phyloP scores from a whole-genome alignment of 2,888 invertebrate species.

The Eupithecia insigniata region DNA sequence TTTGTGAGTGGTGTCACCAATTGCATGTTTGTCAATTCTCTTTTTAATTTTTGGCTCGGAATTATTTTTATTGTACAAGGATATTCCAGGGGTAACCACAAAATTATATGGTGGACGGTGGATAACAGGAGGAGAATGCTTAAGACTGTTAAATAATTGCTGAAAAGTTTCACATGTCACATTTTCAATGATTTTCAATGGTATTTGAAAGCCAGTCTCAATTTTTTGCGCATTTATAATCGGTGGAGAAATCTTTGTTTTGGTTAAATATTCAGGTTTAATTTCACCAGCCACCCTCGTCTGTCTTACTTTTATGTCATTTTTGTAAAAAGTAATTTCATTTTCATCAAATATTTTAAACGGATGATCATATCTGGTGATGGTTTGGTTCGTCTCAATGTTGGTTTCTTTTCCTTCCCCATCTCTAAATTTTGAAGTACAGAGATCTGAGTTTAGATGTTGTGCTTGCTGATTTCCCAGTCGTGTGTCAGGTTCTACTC shows the following conservation, averaged over 20 bases:
- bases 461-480: background rate
- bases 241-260: background rate
- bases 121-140: background rate
- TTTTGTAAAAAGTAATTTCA: background rate
- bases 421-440: background rate
- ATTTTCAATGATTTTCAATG: background rate
- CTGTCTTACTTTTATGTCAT: background rate
- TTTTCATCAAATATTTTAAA: background rate
- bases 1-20: background rate
- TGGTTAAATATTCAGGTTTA: background rate
- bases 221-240: background rate
- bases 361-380: background rate
- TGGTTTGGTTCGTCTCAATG: background rate
- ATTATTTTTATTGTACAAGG: background rate
- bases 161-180: background rate
- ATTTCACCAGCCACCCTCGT: background rate
- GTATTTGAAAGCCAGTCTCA: background rate
- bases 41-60: background rate
- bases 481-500: background rate
- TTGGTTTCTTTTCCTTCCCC: background rate
- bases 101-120: conserved; percentile 4
- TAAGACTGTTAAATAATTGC: background rate
- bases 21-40: background rate
- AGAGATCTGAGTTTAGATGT: background rate
- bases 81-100: background rate